These are phyloP conservation scores for Hirtodrosophila confusa DNA, from an alignment of 2,888 invertebrate species.

Conservation along the genomic window DNA sequence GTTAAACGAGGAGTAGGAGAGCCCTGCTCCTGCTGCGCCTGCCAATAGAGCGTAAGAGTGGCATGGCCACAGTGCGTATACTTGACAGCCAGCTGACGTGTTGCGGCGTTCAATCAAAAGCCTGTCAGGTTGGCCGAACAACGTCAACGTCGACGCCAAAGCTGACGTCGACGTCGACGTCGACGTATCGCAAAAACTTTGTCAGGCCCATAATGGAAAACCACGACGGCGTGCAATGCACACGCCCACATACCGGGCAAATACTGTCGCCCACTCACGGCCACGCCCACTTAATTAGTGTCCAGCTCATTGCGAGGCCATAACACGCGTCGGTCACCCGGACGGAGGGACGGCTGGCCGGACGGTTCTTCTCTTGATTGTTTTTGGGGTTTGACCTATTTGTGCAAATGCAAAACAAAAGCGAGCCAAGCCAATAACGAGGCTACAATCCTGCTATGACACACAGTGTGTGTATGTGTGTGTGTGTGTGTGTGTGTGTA, in stretches of 20 bases:
- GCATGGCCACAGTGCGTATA: constrained; percentile 60
- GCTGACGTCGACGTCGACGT: constrained; percentile 4
- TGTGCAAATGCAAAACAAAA: constrained; percentile 74
- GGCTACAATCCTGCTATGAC: constrained; percentile 12
- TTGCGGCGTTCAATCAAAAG: constrained; percentile 73
- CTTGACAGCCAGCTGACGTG: constrained; percentile 68
- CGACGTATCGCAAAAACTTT: constrained; percentile 48
- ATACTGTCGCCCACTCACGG: constrained; percentile 11
- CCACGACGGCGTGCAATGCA: constrained; percentile 43
- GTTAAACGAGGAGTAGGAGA: neutral
- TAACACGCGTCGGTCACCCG: constrained; percentile 22
- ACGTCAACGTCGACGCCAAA: neutral
- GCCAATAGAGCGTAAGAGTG: constrained; percentile 42
- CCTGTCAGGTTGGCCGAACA: constrained; percentile 47
- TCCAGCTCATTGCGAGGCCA: constrained; percentile 64
- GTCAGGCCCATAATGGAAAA: constrained; percentile 57
- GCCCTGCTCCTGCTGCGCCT: neutral
- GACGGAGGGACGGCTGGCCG: neutral
- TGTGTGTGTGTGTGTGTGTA: constrained; percentile 10
- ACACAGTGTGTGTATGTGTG: constrained; percentile 3
- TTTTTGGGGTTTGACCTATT: constrained; percentile 79
- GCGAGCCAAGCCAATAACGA: constrained; percentile 41
- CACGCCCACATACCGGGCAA: constrained; percentile 27
- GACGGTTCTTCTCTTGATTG: constrained; percentile 58
- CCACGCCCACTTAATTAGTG: constrained; percentile 76